Base-by-base conservation (phyloP, 1,140 invertebrate genomes). In the Lineus longissimus region DNA sequence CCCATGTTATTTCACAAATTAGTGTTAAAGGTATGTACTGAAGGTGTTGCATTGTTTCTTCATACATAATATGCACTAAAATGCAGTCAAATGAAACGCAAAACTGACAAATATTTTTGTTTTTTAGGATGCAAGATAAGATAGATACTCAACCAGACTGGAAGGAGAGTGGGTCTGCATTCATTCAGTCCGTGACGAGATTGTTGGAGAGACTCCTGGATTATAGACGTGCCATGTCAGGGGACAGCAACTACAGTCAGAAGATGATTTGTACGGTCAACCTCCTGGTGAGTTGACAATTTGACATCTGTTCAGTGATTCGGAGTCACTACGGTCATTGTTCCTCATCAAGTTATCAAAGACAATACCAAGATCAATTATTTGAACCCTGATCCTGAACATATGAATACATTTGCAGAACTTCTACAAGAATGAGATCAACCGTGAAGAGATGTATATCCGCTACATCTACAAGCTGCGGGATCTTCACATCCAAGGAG, bases 191-290 rank as follows among this genome's bases (percentile, higher is more conserved):
- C 0, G 91, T 97, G 2, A 95, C 93, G 0, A 84, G 91, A 33
- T 84, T 97, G 27, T 77, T 97, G 61, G 93, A 96, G 81, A 83
- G 92, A 58, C 83, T 97, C 33, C 82, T 97, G 15, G 94, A 97
- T 83, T 97, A 97, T 79, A 79, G 81, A 57, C 92, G 90, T 74
- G 92, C 95, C 2, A 92, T 94, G 79, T 90, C 94, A 73, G 91
- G 91, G 1, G 91, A 94, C 76, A 92, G 95, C 73, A 94, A 95
- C 79, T 84, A 91, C 25, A 92, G 95, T 73, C 95, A 95, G 79
- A 65, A 54, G 45, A 68, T 68, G 64, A 66, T 59, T 0, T 68
- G 67, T 54, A 68, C 64, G 22, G 33, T 66, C 25, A 68, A 68
- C 51, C 56, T 70, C 9, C 47, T 65, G 43, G 65, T 70, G 40